These are phyloP conservation scores for Nansenia antarctica DNA, from an alignment of 2,113 vertebrate species.

Conservation along the genomic window DNA sequence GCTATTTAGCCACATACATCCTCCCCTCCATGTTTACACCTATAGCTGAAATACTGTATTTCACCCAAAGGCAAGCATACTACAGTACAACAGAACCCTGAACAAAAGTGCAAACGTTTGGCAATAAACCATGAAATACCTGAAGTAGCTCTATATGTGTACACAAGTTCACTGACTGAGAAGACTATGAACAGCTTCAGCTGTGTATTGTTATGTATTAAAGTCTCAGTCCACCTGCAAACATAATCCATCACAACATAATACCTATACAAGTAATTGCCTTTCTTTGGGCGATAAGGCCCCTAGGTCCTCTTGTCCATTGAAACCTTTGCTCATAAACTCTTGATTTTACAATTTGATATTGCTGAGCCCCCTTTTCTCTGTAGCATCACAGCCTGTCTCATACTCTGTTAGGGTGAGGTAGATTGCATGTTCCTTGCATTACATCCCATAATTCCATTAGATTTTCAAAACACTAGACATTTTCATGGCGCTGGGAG, in stretches of 20 bases:
- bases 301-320: slow-evolving; percentile 73
- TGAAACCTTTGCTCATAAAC: slow-evolving; percentile 76
- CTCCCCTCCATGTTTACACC: too few relatives aligned
- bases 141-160: background rate
- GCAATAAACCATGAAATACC: background rate
- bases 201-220: slow-evolving; percentile 47
- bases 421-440: slow-evolving; percentile 73
- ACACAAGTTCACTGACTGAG: too few relatives aligned
- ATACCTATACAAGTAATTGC: slow-evolving; percentile 78
- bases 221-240: slow-evolving; percentile 67
- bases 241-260: slow-evolving; percentile 76
- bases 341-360: slow-evolving; percentile 76
- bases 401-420: slow-evolving; percentile 53
- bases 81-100: too few relatives aligned
- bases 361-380: slow-evolving; percentile 65
- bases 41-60: too few relatives aligned
- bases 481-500: slow-evolving; percentile 61
- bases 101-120: too few relatives aligned
- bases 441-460: slow-evolving; percentile 70
- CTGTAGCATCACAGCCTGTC: slow-evolving; percentile 41
- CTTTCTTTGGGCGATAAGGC: slow-evolving; percentile 73
- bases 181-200: too few relatives aligned
- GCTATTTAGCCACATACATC: too few relatives aligned
- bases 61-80: too few relatives aligned
- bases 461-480: slow-evolving; percentile 68